Percentiles rank a stretch among this genome's conserved stretches.
These are phyloP conservation scores for Drosophila auraria DNA, from an alignment of 1,140 invertebrate genomes.

Conservation along the genomic window DNA sequence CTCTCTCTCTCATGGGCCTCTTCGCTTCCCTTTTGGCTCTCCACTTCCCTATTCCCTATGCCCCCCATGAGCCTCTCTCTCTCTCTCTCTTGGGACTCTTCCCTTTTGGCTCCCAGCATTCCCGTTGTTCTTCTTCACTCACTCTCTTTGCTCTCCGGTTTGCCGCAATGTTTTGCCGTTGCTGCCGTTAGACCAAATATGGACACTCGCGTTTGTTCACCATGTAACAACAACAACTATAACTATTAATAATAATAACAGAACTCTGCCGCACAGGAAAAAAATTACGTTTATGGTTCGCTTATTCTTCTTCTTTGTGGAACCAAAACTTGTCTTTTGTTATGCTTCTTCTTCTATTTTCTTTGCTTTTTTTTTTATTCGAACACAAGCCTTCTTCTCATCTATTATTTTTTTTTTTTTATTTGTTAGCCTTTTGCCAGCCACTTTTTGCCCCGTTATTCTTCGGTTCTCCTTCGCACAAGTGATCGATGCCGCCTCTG, in stretches of 20 bases:
- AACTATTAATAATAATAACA: conserved; percentile 54
- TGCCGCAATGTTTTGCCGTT: conserved; percentile 13
- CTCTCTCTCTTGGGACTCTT: conserved; percentile 1
- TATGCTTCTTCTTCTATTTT: conserved; percentile 28
- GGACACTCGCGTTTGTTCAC: conserved; percentile 73
- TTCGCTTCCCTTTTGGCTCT: not conserved
- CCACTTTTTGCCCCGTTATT: conserved; percentile 31
- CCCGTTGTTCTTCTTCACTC: conserved; percentile 15
- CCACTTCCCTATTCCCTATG: not conserved
- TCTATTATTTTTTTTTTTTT: not conserved
- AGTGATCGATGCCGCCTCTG: conserved; percentile 84
- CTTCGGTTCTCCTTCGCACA: conserved; percentile 56
- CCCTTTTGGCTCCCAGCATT: not conserved
- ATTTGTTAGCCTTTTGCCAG: conserved; percentile 17
- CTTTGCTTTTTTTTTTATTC: conserved; percentile 30
- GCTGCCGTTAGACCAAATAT: conserved; percentile 69
- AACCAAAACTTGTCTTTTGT: conserved; percentile 64
- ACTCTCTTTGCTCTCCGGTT: conserved; percentile 31
- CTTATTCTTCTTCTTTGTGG: conserved; percentile 19
- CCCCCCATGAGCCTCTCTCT: not conserved
- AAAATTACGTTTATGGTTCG: conserved; percentile 35
- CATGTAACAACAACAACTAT: conserved; percentile 54
- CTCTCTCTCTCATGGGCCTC: conserved; percentile 8
- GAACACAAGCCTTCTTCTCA: conserved; percentile 14
- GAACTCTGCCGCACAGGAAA: conserved; percentile 52